phyloP scores from a whole-genome alignment of 2,888 invertebrate species.

The Synergus gifuensis region DNA sequence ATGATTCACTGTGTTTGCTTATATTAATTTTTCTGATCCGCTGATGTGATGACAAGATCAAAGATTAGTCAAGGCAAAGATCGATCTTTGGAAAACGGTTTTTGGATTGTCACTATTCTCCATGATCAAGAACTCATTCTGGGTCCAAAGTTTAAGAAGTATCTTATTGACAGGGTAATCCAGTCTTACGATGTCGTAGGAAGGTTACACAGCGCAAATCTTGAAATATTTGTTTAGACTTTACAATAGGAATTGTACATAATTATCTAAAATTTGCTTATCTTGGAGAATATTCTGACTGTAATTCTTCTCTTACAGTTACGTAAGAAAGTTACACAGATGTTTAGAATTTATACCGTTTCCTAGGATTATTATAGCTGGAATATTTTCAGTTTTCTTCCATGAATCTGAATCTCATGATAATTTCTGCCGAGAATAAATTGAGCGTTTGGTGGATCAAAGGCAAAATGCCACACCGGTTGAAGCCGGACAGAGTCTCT shows the following conservation, averaged over 20 bases:
- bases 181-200: neutral
- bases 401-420: neutral
- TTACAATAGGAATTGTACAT: neutral
- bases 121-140: neutral
- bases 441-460: constrained; percentile 3
- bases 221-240: neutral
- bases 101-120: neutral
- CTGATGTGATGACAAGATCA: no score
- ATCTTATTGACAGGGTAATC: no score
- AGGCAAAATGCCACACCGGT: constrained; percentile 5
- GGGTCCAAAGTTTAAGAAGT: neutral
- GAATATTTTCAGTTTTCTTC: no score
- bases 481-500: neutral
- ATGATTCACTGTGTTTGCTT: neutral
- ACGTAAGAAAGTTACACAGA: neutral
- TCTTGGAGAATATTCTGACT: neutral
- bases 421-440: neutral
- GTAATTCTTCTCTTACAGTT: neutral
- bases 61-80: no score
- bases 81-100: no score
- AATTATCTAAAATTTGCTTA: neutral
- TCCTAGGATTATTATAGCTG: no score
- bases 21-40: neutral
- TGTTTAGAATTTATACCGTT: no score
- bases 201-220: neutral